A percentile compares a stretch with the other conserved stretches of the same genome.
Conservation (phyloP, 1,140 invertebrate genomes). For the Eurosta solidaginis region DNA sequence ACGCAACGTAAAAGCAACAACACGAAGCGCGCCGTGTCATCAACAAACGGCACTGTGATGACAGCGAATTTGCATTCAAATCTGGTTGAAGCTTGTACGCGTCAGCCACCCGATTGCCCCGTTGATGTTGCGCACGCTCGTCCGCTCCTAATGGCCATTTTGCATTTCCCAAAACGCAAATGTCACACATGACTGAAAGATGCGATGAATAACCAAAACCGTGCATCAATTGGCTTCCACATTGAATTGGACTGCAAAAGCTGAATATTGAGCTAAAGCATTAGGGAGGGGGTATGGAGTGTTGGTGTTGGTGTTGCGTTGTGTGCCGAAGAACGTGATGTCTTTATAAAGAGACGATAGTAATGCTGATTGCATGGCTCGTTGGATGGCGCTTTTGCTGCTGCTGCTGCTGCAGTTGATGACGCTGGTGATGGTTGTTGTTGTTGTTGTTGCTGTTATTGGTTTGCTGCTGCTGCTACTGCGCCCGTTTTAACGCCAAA, state of each 20-base stretch:
- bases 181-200: constrained; percentile 13
- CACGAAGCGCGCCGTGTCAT: constrained; percentile 13
- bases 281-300: neutral
- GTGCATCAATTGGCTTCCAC: neutral
- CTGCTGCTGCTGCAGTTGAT: neutral
- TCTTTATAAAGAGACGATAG: constrained; percentile 19
- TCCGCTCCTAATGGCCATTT: neutral
- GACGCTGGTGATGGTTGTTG: neutral
- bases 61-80: constrained; percentile 27
- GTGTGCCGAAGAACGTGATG: neutral
- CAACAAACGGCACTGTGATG: constrained; percentile 4
- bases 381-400: neutral
- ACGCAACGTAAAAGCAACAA: neutral
- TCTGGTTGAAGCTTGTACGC: neutral
- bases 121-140: neutral
- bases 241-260: no score
- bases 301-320: neutral
- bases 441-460: neutral
- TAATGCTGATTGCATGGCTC: constrained; percentile 7
- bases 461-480: neutral
- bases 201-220: neutral
- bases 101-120: neutral
- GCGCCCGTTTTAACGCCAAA: constrained; percentile 22
- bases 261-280: no score
- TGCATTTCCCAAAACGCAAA: constrained; percentile 28